phyloP scores from a whole-genome alignment of 2,113 vertebrate genomes.

The Pogona vitticeps region DNA sequence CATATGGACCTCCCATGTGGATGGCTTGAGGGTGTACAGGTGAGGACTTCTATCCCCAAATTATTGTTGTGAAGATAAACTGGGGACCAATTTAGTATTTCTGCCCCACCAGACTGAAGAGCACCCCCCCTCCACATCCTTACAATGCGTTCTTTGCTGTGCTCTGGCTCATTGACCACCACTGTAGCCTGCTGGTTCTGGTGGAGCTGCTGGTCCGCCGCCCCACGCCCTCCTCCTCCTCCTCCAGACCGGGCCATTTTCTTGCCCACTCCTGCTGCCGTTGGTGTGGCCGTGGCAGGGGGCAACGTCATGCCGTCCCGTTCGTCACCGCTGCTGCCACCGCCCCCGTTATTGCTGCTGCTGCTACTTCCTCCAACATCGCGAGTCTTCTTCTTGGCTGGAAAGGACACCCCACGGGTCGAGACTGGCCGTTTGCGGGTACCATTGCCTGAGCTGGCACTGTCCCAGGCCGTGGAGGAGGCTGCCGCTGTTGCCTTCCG shows the following conservation, averaged over 20 bases:
- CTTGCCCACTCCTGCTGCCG: constrained; percentile 51
- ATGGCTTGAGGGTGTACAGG: no score
- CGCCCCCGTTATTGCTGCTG: constrained; percentile 63
- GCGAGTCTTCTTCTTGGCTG: constrained; percentile 58
- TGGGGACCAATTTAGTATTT: not conserved
- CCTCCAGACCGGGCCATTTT: constrained; percentile 52
- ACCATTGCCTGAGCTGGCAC: constrained; percentile 71
- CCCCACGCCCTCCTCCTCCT: constrained; percentile 35
- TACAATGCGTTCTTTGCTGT: constrained; percentile 90
- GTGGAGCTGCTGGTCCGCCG: not conserved
- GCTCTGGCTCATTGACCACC: constrained; percentile 82
- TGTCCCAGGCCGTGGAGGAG: constrained; percentile 39
- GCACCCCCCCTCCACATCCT: constrained; percentile 33
- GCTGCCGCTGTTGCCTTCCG: constrained; percentile 56
- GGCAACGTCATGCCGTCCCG: constrained; percentile 30
- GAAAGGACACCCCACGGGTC: constrained; percentile 54
- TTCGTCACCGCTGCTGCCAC: constrained; percentile 63
- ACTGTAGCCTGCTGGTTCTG: constrained; percentile 47
- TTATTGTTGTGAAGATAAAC: no score
- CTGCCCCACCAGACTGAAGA: no score
- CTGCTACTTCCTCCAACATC: constrained; percentile 60
- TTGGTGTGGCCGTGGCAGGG: constrained; percentile 50
- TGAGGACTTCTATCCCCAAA: no score
- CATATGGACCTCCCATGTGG: no score
- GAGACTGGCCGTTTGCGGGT: constrained; percentile 63